Evolutionary conservation across 2,113 vertebrate genomes (phyloP).

Genomic region (Vicugna pacos): DNA sequence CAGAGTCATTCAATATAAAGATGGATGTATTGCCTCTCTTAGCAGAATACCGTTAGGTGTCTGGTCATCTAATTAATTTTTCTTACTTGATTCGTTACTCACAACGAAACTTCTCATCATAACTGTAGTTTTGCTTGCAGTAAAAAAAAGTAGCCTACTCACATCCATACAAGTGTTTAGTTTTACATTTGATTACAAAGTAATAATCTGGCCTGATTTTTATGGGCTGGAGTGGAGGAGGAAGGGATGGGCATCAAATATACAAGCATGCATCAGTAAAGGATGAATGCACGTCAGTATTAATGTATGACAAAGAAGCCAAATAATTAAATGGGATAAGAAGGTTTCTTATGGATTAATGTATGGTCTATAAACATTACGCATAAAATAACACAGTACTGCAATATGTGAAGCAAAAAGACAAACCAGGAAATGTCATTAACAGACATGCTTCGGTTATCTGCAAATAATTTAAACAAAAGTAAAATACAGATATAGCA

Average conservation of each 20-base stretch:
- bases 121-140: neutral
- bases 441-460: neutral
- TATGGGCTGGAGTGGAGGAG: neutral
- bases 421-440: neutral
- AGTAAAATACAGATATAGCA: neutral
- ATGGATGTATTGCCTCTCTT: neutral
- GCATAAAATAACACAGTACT: neutral
- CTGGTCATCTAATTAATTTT: neutral
- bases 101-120: neutral
- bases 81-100: neutral
- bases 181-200: constrained; percentile 2
- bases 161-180: neutral
- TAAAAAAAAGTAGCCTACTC: neutral
- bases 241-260: neutral
- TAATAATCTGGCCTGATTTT: neutral
- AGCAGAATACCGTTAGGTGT: neutral
- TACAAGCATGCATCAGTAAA: neutral
- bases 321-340: neutral
- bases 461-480: constrained; percentile 40
- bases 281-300: neutral
- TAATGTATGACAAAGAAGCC: neutral
- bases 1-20: neutral
- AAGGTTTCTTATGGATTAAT: neutral
- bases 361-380: neutral
- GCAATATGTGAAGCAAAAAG: neutral